Base-by-base conservation (phyloP, 1,140 invertebrate species). In the Tetranychus urticae region DNA sequence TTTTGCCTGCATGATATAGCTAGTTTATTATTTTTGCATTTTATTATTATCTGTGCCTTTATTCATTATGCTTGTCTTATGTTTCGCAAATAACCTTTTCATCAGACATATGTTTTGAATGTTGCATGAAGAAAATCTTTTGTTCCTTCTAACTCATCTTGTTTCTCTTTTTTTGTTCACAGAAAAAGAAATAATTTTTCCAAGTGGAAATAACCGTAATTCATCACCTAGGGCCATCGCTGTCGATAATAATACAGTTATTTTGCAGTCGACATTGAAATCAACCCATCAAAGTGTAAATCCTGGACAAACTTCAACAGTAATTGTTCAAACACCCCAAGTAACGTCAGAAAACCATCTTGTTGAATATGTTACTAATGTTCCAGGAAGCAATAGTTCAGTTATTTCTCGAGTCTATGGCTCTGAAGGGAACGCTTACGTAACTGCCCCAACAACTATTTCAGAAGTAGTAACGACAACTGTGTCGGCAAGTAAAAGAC, bases 261-360 rank as follows among this genome's bases (percentile, higher is more conserved):
- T 63, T 47, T 58, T 66, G 55, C 63, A 59, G 57, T 62, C 23
- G 34, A 45, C 47, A 14, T 31, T 59, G 33, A 33, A 33, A 23
- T 34, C 58, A 12, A 8, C 58, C 13, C n/a, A 36, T 50, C 59
- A 60, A 58, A 23, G 12, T 52, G 50, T 52, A 8, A 52, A n/a
- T 23, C 2, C 50, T 31, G 50, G 50, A n/a, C 50, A 52, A 52
- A 46, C 50, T 34, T 63, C 61, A 13, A 65, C 63, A 36, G 66
- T 67, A 31, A 67, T 67, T 39, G 64, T 67, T 35, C 65, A 66
- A 56, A 65, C 66, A 35, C 66, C 66, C 7, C 12, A 52, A 61
- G 46, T 52, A 14, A 23, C n/a, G 10, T 56, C 33, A 35, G 59
- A 33, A 12, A 14, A 46, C 7, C 59, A 50, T 8, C 46, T 60